Base-by-base conservation (phyloP, 2,113 vertebrate genomes). In the Meleagris gallopavo region DNA sequence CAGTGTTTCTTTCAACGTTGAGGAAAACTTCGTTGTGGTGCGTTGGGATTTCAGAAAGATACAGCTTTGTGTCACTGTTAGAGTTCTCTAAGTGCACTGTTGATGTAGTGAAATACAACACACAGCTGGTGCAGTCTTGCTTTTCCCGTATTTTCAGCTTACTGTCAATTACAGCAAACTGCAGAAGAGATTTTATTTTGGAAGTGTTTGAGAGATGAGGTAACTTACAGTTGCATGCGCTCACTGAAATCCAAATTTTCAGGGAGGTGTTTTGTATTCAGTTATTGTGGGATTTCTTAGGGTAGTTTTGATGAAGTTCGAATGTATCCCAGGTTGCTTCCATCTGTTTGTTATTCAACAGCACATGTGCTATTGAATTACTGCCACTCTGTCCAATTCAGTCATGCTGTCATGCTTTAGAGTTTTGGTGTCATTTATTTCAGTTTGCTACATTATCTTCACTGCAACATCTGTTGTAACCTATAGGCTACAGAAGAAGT, bases 281-380 rank as follows among this genome's bases (percentile, higher is more conserved):
- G 11, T 87, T 82, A 52, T 50, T 67, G 40, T 60, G 88, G 50
- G 81, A 71, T 86, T 22, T 87, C 64, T 71, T 74, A 41, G 30
- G 54, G n/a, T 70, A 88, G 64, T 91, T 89, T 79, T 83, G 50
- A 55, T 94, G 62, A 84, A 84, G 57, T 82, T 94, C 62, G 78
- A 36, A 61, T 1, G 0, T 55, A 88, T 50, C 75, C n/a, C 50
- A 57, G 29, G 9, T 92, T 93, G 81, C 65, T 65, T 72, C 67
- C 84, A 88, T 93, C 41, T 94, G 75, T 83, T 88, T 90, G 34
- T 52, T 96, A 64, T 84, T 94, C 67, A 94, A 13, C 54, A 92
- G 82, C 61, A 58, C 93, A 64, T 86, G 92, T 89, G 72, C 61
- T 57, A 22, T 71, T 43, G 41, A 43, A 43, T 43, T 43, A 43